These are phyloP conservation scores for Lemur catta DNA, from an alignment of 2,797 vertebrate genomes.

Conservation along the genomic window DNA sequence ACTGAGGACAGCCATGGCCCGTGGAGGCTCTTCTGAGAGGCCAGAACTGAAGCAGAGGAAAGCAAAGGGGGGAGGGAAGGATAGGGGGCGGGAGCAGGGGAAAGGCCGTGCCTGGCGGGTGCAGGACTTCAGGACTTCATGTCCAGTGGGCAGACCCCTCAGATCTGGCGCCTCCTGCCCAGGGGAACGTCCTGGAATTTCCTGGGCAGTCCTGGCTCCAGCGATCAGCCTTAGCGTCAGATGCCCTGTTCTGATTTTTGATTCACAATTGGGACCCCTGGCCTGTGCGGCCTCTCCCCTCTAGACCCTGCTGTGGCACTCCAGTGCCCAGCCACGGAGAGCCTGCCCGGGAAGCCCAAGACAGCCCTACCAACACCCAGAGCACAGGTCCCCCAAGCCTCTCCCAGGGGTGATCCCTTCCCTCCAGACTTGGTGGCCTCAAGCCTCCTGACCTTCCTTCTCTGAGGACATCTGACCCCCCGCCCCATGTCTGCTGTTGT, in stretches of 20 bases:
- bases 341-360: neutral
- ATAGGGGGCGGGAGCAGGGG: neutral
- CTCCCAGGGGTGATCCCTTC: fast-evolving
- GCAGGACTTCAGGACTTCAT: neutral
- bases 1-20: neutral
- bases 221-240: neutral
- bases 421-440: neutral
- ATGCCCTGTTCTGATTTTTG: neutral
- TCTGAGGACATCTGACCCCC: neutral
- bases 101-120: fast-evolving
- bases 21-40: neutral
- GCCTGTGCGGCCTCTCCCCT: neutral
- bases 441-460: too few relatives aligned
- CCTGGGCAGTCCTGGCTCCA: neutral
- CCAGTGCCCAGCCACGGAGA: neutral
- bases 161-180: neutral
- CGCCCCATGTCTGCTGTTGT: fast-evolving
- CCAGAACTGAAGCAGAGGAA: too few relatives aligned
- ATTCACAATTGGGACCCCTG: neutral
- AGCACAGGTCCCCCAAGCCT: neutral
- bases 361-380: neutral
- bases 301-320: neutral
- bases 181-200: fast-evolving
- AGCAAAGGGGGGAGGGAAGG: too few relatives aligned
- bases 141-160: too few relatives aligned